Evolutionary conservation across 1,140 invertebrate species (phyloP).

Genomic region (Drosophila ficusphila): DNA sequence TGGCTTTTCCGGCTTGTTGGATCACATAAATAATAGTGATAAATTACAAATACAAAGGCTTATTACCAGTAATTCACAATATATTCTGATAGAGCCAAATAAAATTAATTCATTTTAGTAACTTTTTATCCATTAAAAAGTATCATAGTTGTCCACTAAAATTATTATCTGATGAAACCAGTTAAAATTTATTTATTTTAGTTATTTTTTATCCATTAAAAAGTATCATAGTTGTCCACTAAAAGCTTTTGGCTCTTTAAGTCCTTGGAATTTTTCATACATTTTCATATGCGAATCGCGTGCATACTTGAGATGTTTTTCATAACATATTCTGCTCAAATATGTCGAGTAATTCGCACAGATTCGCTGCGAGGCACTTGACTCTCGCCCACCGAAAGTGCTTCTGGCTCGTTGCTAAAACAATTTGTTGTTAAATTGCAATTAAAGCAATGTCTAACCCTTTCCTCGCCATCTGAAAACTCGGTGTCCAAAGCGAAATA

Average conservation of each 20-base stretch:
- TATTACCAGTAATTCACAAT: too few species aligned
- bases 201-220: background rate
- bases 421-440: slow-evolving; percentile 68
- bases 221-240: background rate
- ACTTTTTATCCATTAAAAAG: too few species aligned
- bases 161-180: too few species aligned
- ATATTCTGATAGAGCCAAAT: too few species aligned
- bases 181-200: too few species aligned
- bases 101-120: too few species aligned
- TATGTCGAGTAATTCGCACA: slow-evolving; percentile 19
- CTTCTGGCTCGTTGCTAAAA: slow-evolving; percentile 40
- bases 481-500: slow-evolving; percentile 24
- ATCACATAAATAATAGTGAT: background rate
- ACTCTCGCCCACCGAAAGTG: slow-evolving; percentile 42
- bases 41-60: background rate
- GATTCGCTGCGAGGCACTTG: slow-evolving; percentile 30
- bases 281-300: background rate
- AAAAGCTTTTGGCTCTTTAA: background rate
- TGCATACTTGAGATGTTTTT: background rate
- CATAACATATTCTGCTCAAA: slow-evolving; percentile 5
- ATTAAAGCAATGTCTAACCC: slow-evolving; percentile 53
- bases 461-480: background rate
- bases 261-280: background rate
- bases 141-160: too few species aligned
- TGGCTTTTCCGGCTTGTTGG: slow-evolving; percentile 10